These are phyloP conservation scores for Equus przewalskii DNA, from an alignment of 2,113 vertebrate genomes.

Conservation along the genomic window DNA sequence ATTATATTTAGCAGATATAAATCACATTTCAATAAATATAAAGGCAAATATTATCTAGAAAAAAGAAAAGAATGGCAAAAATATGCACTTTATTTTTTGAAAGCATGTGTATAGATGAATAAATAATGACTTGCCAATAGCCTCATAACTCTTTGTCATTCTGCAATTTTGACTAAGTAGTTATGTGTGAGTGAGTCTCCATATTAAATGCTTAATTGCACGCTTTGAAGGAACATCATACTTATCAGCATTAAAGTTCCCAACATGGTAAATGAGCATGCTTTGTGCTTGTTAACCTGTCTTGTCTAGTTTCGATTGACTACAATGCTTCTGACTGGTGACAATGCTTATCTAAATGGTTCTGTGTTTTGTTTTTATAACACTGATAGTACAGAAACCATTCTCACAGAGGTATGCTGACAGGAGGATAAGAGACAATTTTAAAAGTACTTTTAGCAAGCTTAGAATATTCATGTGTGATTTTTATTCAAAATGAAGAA, in stretches of 20 bases:
- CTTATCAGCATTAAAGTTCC: neutral
- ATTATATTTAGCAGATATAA: neutral
- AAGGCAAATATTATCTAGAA: neutral
- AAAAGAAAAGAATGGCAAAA: neutral
- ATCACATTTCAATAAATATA: neutral
- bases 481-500: slow-evolving; percentile 17
- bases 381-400: neutral
- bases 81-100: neutral
- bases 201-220: neutral
- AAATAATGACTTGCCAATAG: neutral
- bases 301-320: neutral
- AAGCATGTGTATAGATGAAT: neutral
- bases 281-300: neutral
- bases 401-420: neutral
- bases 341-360: neutral
- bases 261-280: neutral
- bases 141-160: neutral
- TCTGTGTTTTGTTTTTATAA: neutral
- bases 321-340: neutral
- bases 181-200: neutral
- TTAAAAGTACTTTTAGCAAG: neutral
- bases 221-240: neutral
- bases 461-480: neutral
- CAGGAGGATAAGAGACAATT: neutral
- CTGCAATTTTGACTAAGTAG: neutral